phyloP scores from a whole-genome alignment of 1,140 invertebrate species.

The Drosophila melanica region DNA sequence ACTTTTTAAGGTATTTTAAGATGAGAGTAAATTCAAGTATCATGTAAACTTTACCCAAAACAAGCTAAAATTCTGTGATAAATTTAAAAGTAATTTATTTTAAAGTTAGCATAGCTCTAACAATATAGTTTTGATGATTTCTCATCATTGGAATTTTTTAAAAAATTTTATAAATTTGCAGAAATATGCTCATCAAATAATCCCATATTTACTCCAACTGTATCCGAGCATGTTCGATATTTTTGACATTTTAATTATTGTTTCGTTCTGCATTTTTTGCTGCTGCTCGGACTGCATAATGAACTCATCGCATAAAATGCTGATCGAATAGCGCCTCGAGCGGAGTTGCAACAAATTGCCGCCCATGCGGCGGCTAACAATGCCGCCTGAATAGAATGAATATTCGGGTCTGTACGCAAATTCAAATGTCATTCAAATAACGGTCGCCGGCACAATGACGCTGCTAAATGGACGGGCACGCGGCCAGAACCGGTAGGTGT shows the following conservation, averaged over 20 bases:
- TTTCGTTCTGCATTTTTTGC: constrained; percentile 4
- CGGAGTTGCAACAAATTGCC: constrained; percentile 40
- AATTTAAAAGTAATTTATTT: no score
- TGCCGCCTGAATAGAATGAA: constrained; percentile 43
- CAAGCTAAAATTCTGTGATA: no score
- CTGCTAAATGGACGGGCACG: constrained; percentile 55
- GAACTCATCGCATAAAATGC: constrained; percentile 60
- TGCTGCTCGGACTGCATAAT: constrained; percentile 42
- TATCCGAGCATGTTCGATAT: neutral
- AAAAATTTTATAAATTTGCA: no score
- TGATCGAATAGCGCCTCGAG: constrained; percentile 44
- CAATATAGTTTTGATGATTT: no score
- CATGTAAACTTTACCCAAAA: no score
- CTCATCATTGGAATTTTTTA: no score
- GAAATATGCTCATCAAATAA: neutral
- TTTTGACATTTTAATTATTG: neutral
- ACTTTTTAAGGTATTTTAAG: no score
- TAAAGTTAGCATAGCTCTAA: no score
- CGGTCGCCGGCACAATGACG: constrained; percentile 68
- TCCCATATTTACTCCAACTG: neutral
- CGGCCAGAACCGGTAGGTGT: constrained; percentile 44
- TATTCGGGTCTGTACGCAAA: constrained; percentile 54
- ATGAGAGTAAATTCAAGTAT: no score
- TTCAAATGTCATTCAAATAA: constrained; percentile 79
- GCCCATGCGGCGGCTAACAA: constrained; percentile 40